A percentile compares a stretch with the other conserved stretches of the same genome.
Evolutionary conservation across 2,797 vertebrate species (phyloP).

Genomic region (Scarus forsteni): DNA sequence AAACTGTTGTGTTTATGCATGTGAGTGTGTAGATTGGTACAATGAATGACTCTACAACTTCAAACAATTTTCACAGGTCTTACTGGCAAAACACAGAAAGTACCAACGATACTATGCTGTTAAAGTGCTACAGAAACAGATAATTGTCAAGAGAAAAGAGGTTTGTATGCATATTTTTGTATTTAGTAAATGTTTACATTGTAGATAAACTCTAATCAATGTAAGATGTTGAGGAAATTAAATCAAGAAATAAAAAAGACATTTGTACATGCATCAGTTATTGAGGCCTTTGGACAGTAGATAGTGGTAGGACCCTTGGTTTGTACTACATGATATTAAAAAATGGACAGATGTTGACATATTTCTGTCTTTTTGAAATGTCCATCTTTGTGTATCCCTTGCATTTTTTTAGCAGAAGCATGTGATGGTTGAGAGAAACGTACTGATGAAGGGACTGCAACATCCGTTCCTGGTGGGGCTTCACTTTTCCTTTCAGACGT

Average conservation of each 20-base stretch:
- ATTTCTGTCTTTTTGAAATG: slow-evolving; percentile 1
- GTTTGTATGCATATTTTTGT: slow-evolving; percentile 42
- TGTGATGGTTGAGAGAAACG: slow-evolving; percentile 86
- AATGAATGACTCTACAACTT: slow-evolving; percentile 2
- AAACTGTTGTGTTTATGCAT: not conserved
- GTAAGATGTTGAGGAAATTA: too few species aligned
- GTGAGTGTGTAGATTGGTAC: not conserved
- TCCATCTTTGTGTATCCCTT: not conserved
- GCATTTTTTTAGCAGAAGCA: slow-evolving; percentile 78
- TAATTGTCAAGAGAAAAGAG: slow-evolving; percentile 83
- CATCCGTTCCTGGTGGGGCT: slow-evolving; percentile 88
- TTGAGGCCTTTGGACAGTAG: too few species aligned
- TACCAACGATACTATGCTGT: slow-evolving; percentile 80
- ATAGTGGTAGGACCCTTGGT: too few species aligned
- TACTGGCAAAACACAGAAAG: slow-evolving; percentile 82
- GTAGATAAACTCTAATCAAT: too few species aligned
- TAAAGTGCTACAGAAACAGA: slow-evolving; percentile 84
- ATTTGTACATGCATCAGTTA: too few species aligned
- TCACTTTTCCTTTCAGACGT: slow-evolving; percentile 87
- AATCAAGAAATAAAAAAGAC: too few species aligned
- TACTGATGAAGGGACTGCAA: slow-evolving; percentile 83
- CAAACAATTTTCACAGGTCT: slow-evolving; percentile 71
- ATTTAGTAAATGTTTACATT: too few species aligned
- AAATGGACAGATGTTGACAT: too few species aligned
- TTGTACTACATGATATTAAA: too few species aligned